phyloP scores from a whole-genome alignment of 2,797 vertebrate genomes.

The Crenuchus spilurus region DNA sequence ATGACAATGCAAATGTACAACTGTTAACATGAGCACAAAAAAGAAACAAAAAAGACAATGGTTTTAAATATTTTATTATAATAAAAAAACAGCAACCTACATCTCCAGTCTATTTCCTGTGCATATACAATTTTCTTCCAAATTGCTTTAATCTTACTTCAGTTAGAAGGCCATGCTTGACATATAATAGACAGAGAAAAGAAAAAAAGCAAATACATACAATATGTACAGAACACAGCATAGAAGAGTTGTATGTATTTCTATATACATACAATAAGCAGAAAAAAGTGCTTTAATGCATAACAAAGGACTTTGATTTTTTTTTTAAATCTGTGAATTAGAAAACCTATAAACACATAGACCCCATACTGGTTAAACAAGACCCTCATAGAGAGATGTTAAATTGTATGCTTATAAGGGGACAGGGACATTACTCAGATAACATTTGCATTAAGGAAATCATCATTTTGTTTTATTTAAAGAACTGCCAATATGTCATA shows the following conservation, averaged over 20 bases:
- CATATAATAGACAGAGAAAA: conserved; percentile 59
- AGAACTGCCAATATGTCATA: neutral
- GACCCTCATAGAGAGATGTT: conserved; percentile 47
- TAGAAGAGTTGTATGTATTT: conserved; percentile 63
- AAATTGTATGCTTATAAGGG: conserved; percentile 6
- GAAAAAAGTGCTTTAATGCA: conserved; percentile 74
- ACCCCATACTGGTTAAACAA: conserved; percentile 42
- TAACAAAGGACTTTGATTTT: conserved; percentile 56
- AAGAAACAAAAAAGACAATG: neutral
- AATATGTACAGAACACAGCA: conserved; percentile 62
- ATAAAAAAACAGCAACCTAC: conserved; percentile 24
- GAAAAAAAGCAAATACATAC: conserved; percentile 62
- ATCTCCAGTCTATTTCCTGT: conserved; percentile 15
- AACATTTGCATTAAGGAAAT: conserved; percentile 5
- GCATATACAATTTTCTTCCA: conserved; percentile 33
- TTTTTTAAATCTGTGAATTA: conserved; percentile 56
- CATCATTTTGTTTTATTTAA: neutral
- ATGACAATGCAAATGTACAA: too few species aligned
- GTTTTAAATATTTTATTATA: conserved; percentile 48
- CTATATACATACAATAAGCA: conserved; percentile 69
- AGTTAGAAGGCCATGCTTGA: conserved; percentile 54
- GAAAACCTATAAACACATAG: conserved; percentile 53
- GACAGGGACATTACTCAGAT: neutral
- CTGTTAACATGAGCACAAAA: neutral
- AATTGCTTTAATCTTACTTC: conserved; percentile 28